Evolutionary conservation across 2,797 vertebrate genomes (phyloP), one percentile per base, ranked within the genome.

Genomic region (Sebastes matsubarae): DNA sequence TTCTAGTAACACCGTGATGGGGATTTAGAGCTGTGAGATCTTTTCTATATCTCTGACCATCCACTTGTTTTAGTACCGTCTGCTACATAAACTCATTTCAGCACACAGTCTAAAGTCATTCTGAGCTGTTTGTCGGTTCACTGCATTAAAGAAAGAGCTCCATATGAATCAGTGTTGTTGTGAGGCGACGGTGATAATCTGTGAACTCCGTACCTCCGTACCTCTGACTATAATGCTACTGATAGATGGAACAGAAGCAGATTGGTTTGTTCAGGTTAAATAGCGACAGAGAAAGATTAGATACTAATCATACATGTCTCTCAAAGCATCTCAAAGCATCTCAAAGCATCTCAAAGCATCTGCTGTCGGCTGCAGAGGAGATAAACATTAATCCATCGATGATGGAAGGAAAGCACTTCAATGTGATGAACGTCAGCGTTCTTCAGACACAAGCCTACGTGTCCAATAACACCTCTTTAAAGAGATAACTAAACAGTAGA

Each of bases 261-360:
- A 73, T 58, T 61, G 27, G 22, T 77, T 70, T 67, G 27, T 68
- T 59, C 11, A 64, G 22, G 22, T 66, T 50, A 59, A 75, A 74
- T 50, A 36, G 27, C 13, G 66, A 24, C 20, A 63, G 14, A 61
- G 14, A 8, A 38, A 46, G 25, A 67, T 63, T 38, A 42, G 14
- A 42, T 4, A 36, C 36, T 12, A 0, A 36, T 36, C 36, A 36
- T 36, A 36, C 36, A 36, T 13, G 64, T 18, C 16, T 42, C 34
- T 55, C 12, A 30, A 30, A 20, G 27, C 46, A 36, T 36, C 10
- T 34, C 34, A 34, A 32, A 32, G 32, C 32, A 32, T 32, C 32
- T 32, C 30, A 32, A 34, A 34, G 10, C 32, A 34, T 34, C 32
- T 34, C 24, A 24, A 36, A 36, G 27, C 50, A 30, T 25, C 24